Conservation (phyloP, 2,888 invertebrate genomes). For the Zele albiditarsus region DNA sequence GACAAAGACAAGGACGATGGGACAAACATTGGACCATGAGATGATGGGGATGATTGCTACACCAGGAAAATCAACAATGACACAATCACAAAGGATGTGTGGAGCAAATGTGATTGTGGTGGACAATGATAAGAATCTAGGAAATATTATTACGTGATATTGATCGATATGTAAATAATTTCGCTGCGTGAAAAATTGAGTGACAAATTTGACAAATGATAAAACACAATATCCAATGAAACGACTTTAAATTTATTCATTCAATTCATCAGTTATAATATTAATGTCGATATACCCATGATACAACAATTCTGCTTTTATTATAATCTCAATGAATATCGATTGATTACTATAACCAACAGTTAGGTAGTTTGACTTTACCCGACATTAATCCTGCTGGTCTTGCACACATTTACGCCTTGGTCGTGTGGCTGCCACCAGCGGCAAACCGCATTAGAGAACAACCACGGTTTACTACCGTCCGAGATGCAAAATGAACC, state of each 20-base stretch:
- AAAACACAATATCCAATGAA: background rate
- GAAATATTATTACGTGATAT: background rate
- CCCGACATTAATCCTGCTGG: conserved; percentile 7
- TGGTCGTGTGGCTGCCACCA: conserved; percentile 15
- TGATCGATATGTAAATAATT: background rate
- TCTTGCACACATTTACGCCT: conserved; percentile 6
- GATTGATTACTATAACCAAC: background rate
- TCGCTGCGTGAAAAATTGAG: background rate
- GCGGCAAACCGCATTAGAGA: conserved; percentile 16
- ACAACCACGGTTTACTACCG: background rate
- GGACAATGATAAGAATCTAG: background rate
- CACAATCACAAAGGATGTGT: background rate
- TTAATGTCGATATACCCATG: no score
- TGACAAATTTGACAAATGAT: background rate
- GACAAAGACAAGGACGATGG: background rate
- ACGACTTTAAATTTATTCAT: no score
- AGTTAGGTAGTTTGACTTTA: conserved; percentile 17
- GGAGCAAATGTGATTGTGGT: background rate
- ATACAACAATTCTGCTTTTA: no score
- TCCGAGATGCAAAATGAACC: background rate
- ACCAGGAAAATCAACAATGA: background rate
- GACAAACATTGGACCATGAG: background rate
- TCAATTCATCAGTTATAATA: no score
- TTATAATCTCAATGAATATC: background rate
- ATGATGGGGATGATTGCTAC: conserved; percentile 9